Base-by-base conservation (phyloP, 2,113 vertebrate species). In the Irena cyanogastra region DNA sequence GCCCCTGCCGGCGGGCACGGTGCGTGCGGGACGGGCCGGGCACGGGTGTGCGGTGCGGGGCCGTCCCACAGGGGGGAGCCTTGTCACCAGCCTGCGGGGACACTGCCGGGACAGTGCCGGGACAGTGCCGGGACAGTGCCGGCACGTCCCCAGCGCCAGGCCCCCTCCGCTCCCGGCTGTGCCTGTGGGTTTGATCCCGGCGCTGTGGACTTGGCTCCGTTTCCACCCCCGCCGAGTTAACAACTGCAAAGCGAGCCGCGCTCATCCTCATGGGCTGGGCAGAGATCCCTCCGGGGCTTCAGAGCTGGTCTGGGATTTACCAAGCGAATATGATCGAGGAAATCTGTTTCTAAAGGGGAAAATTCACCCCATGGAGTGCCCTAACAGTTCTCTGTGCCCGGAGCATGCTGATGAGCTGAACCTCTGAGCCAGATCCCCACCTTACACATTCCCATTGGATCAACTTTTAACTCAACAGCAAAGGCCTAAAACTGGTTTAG, bases 11-110 rank as follows among this genome's bases (percentile, higher is more conserved):
- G n/a, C 4, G 41, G 42, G 42, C 42, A 44, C 42, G 41, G 41
- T 7, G 42, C 4, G 33, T 12, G 31, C 1, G 24, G 66, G 41
- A 5, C 1, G 8, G 56, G 47, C 26, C 21, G 84, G 56, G 87
- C 69, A 1, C 0, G 28, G 39, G 20, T 30, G 68, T 90, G 87
- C 6, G 60, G 72, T 78, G 72, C 39, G 27, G 77, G 75, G 37
- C 49, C 7, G 1, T 77, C 94, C 96, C 96, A 92, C 96, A 90
- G 95, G 95, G 92, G 94, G 96, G 92, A 95, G 96, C 96, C 6
- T 82, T 13, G 85, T 75, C 94, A 79, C 88, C 94, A 49, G 91
- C 56, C 70, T 66, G 79, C 11, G 11, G 71, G 47, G 57, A 57
- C 41, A 41, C 2, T 13, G 54, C 56, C 13, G 7, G 54, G 68